These are phyloP conservation scores for Eulemur albifrons DNA, from an alignment of 2,797 vertebrate species.

Conservation along the genomic window DNA sequence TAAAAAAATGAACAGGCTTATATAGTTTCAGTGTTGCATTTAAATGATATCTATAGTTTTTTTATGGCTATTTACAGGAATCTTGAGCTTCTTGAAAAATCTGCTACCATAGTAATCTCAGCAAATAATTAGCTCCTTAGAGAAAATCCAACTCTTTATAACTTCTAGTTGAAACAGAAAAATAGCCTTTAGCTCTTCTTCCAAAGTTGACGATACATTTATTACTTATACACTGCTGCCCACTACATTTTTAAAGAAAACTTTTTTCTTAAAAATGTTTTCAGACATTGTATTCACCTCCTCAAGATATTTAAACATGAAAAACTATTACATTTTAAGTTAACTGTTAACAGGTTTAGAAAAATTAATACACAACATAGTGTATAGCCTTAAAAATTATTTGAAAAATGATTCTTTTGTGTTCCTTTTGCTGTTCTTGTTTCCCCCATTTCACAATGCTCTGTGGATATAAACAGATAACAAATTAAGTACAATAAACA, in stretches of 20 bases:
- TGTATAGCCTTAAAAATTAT: background rate
- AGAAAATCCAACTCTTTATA: conserved; percentile 73
- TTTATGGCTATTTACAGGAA: conserved; percentile 67
- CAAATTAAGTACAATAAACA: background rate
- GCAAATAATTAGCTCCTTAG: conserved; percentile 82
- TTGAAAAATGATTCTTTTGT: background rate
- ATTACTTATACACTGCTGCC: background rate
- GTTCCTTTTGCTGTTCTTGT: background rate
- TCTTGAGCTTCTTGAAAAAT: conserved; percentile 68
- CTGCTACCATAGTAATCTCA: conserved; percentile 78
- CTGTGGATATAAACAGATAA: background rate
- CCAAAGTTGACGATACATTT: background rate
- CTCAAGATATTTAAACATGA: conserved; percentile 25
- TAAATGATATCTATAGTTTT: background rate
- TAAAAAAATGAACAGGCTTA: background rate
- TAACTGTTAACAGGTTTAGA: background rate
- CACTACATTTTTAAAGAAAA: background rate
- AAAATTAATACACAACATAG: background rate
- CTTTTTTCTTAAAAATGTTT: background rate
- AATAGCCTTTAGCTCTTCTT: conserved; percentile 58
- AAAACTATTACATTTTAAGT: conserved; percentile 24
- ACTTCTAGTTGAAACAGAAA: conserved; percentile 73
- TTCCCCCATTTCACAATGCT: background rate
- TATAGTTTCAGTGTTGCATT: conserved; percentile 12
- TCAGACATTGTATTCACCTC: background rate